Percentiles rank a stretch among this genome's conserved stretches.
These are phyloP conservation scores for Apodemia zela DNA, from an alignment of 2,888 invertebrate genomes.

Conservation along the genomic window DNA sequence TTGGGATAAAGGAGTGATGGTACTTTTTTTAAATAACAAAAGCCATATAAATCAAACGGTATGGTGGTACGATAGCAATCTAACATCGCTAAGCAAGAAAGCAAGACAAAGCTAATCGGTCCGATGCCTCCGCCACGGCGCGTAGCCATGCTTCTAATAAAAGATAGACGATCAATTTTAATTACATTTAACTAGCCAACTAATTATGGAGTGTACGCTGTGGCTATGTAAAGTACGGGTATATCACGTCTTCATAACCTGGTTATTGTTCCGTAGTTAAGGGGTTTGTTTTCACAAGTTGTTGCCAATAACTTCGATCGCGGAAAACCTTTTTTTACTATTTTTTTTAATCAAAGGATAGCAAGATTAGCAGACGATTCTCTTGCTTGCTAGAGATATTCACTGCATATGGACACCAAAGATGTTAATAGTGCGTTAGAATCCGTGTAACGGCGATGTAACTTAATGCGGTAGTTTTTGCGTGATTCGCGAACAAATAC, in stretches of 20 bases:
- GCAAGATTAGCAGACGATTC: too few relatives aligned
- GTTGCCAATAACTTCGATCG: too few relatives aligned
- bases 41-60: conserved; percentile 46
- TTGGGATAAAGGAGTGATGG: too few relatives aligned
- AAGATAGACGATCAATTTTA: conserved; percentile 65
- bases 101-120: conserved; percentile 53
- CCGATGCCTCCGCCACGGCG: conserved; percentile 44
- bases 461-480: too few relatives aligned
- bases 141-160: conserved; percentile 55
- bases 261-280: conserved; percentile 1
- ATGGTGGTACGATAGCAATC: conserved; percentile 53
- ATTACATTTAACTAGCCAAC: conserved; percentile 55
- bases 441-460: too few relatives aligned
- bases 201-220: conserved; percentile 41
- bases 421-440: too few relatives aligned
- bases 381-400: too few relatives aligned
- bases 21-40: not conserved
- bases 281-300: too few relatives aligned
- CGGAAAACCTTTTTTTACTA: too few relatives aligned
- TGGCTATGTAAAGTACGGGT: conserved; percentile 17
- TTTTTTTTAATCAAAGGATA: too few relatives aligned
- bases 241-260: not conserved
- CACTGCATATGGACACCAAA: too few relatives aligned
- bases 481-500: too few relatives aligned
- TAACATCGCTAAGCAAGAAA: conserved; percentile 48